Evolutionary conservation across 2,888 invertebrate genomes (phyloP), one percentile per base, ranked within the genome.

Genomic region (Salticus scenicus): DNA sequence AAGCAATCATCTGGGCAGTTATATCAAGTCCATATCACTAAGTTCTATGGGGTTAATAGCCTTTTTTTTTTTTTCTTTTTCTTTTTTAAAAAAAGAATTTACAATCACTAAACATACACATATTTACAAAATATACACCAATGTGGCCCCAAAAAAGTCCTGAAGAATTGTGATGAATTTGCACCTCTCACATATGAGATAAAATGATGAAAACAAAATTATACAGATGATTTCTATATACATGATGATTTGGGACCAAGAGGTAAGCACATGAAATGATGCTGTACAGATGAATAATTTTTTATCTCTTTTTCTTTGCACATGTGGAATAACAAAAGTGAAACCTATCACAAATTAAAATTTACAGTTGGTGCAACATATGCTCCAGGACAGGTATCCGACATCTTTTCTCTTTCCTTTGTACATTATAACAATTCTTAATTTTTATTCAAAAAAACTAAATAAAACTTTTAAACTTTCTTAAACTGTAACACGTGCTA

Each of bases 81-180:
- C 42, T 37, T 76, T 28, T 42, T 71, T 71, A 31, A 37, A 74
- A 27, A 57, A 78, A 87, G 73, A 87, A 81, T 85, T 73, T 87
- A 87, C 87, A 87, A 69, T 84, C 73, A 85, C 85, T 83, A 84
- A 76, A 87, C 84, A 84, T 72, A 70, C 74, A 80, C 20, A 76
- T 87, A 87, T 85, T 37, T 87, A 87, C 87, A 87, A 73, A 87
- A 85, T 87, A 31, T 87, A 87, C 87, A 87, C 33, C 70, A 71
- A 78, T 47, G 42, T 78, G 78, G 72, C 73, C 72, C 70, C 69
- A 41, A 73, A 74, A 81, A 57, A 47, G n/a, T 57, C 33, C 69
- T 73, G 66, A 66, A 20, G 31, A 24, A 33, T 33, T 57, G 41
- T 37, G 57, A 81, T 41, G 42, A 47, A 31, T 78, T 30, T 66